Conservation (phyloP, 1,140 invertebrate species). For the Drosophila lini region DNA sequence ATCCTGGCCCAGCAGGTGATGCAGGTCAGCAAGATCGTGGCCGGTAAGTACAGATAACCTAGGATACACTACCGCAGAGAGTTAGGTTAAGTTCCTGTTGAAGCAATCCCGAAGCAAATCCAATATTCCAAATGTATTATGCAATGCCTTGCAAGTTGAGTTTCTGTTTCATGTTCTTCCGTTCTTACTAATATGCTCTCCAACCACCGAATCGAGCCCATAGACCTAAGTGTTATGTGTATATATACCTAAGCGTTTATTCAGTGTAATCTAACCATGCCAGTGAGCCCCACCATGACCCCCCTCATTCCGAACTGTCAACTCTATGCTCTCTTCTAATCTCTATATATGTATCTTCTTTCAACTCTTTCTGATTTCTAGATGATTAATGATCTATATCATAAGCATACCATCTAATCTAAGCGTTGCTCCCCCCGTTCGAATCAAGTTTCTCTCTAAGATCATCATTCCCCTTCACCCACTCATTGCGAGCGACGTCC, state of each 20-base stretch:
- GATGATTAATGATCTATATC: slow-evolving; percentile 83
- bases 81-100: slow-evolving; percentile 49
- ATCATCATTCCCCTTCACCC: slow-evolving; percentile 46
- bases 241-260: slow-evolving; percentile 51
- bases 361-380: slow-evolving; percentile 82
- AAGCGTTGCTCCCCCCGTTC: slow-evolving; percentile 60
- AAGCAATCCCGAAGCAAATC: slow-evolving; percentile 38
- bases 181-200: slow-evolving; percentile 63
- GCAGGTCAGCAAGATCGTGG: slow-evolving; percentile 96
- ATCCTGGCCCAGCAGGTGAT: slow-evolving; percentile 97
- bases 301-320: slow-evolving; percentile 56
- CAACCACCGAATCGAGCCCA: slow-evolving; percentile 31
- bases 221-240: slow-evolving; percentile 44
- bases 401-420: slow-evolving; percentile 67
- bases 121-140: slow-evolving; percentile 41
- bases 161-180: slow-evolving; percentile 66
- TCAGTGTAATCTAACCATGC: slow-evolving; percentile 56
- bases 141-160: slow-evolving; percentile 71
- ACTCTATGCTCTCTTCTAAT: slow-evolving; percentile 80
- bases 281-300: slow-evolving; percentile 11
- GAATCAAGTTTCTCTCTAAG: slow-evolving; percentile 36
- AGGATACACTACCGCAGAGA: background rate
- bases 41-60: slow-evolving; percentile 88
- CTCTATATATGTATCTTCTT: slow-evolving; percentile 77
- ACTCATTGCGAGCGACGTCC: slow-evolving; percentile 58